Conservation (phyloP, 2,888 invertebrate species). For the Diadegma fenestrale region DNA sequence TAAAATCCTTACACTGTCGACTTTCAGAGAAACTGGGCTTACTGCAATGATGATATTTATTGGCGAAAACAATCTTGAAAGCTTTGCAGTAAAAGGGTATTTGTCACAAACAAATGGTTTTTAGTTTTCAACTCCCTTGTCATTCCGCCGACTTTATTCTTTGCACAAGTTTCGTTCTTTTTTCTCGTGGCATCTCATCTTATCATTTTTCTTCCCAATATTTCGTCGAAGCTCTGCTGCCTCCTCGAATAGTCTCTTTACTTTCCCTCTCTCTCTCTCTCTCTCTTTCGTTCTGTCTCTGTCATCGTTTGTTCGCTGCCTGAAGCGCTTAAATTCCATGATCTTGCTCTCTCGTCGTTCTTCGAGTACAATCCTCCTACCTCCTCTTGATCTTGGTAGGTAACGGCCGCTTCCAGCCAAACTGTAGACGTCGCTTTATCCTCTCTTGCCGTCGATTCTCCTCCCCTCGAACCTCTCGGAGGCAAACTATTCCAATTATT, state of each 20-base stretch:
- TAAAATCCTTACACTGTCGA: not conserved
- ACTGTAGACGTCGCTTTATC: slow-evolving; percentile 27
- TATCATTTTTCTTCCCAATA: slow-evolving; percentile 53
- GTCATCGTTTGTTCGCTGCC: slow-evolving; percentile 31
- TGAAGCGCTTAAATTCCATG: slow-evolving; percentile 31
- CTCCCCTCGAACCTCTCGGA: slow-evolving; percentile 35
- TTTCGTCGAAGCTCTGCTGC: slow-evolving; percentile 33
- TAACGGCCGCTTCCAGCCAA: slow-evolving; percentile 31
- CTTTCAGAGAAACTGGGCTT: slow-evolving; percentile 12
- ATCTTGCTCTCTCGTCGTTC: slow-evolving; percentile 30
- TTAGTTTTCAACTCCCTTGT: slow-evolving; percentile 42
- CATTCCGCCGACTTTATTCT: slow-evolving; percentile 22
- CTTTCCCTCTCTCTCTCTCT: not conserved
- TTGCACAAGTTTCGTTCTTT: not conserved
- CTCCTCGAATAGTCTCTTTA: not conserved
- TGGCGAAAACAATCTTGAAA: slow-evolving; percentile 47
- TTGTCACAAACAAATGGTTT: slow-evolving; percentile 55
- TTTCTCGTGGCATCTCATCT: slow-evolving; percentile 22
- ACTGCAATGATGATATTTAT: slow-evolving; percentile 50
- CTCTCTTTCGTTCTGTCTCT: not conserved
- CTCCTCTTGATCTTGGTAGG: slow-evolving; percentile 30
- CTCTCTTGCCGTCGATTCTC: slow-evolving; percentile 8
- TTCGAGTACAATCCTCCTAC: slow-evolving; percentile 19
- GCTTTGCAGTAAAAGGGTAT: slow-evolving; percentile 45
- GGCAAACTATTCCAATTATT: slow-evolving; percentile 76